A percentile compares a stretch with the other conserved stretches of the same genome.
Conservation (phyloP, 2,888 invertebrate species). For the Scaptomyza flava region DNA sequence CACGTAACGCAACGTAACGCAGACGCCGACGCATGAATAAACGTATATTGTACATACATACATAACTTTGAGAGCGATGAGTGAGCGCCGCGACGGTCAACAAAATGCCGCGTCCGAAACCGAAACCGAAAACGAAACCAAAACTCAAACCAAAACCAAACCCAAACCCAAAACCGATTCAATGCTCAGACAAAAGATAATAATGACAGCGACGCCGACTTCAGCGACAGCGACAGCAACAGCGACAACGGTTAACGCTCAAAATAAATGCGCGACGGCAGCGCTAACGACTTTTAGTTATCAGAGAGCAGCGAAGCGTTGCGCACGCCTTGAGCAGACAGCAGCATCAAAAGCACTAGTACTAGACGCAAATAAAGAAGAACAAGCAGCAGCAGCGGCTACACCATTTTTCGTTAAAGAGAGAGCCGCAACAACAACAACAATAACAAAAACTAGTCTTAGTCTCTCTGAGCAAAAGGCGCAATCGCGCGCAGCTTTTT, state of each 20-base stretch:
- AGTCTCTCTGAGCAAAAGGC: constrained; percentile 74
- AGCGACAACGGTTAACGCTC: constrained; percentile 60
- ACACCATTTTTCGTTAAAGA: constrained; percentile 9
- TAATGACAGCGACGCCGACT: constrained; percentile 57
- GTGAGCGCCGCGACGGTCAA: constrained; percentile 65
- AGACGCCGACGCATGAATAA: constrained; percentile 2
- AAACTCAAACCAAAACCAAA: constrained; percentile 26
- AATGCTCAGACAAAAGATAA: constrained; percentile 62
- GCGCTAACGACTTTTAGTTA: constrained; percentile 74
- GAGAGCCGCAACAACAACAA: constrained; percentile 28
- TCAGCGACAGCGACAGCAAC: constrained; percentile 31
- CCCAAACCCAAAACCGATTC: constrained; percentile 55
- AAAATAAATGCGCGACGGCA: constrained; percentile 78
- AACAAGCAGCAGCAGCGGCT: constrained; percentile 18
- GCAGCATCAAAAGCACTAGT: constrained; percentile 13
- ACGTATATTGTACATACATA: not conserved
- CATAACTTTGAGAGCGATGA: constrained; percentile 46
- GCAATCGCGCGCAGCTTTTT: constrained; percentile 72
- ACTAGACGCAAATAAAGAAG: constrained; percentile 5
- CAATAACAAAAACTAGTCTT: constrained; percentile 11
- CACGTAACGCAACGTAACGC: constrained; percentile 32
- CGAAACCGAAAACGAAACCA: constrained; percentile 23
- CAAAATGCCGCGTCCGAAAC: constrained; percentile 34
- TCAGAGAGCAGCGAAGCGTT: constrained; percentile 78
- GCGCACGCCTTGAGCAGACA: constrained; percentile 46